These are phyloP conservation scores for Eufriesea mexicana DNA, from an alignment of 1,140 invertebrate species.

Conservation along the genomic window DNA sequence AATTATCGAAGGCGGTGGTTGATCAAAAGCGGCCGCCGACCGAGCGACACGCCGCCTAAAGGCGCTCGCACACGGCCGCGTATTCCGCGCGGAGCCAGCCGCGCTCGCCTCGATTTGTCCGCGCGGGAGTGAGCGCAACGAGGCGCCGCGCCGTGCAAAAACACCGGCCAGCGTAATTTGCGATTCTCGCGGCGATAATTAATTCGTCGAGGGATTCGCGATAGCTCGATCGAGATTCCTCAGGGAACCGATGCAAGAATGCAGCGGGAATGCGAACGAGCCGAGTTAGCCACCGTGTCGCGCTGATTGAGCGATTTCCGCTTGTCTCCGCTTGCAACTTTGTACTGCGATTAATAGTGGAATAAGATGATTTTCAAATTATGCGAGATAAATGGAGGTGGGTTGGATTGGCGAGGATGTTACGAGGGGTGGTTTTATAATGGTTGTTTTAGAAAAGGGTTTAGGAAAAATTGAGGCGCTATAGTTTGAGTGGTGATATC, in stretches of 20 bases:
- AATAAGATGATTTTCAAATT: not conserved
- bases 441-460: too few relatives aligned
- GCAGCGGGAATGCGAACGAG: conserved; percentile 26
- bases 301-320: not conserved
- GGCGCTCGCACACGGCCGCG: conserved; percentile 50
- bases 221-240: conserved; percentile 26
- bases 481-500: too few relatives aligned
- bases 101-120: conserved; percentile 42
- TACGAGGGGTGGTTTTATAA: too few relatives aligned
- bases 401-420: too few relatives aligned
- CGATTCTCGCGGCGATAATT: conserved; percentile 49
- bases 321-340: too few relatives aligned
- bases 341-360: too few relatives aligned
- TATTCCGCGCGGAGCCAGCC: not conserved
- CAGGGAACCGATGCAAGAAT: conserved; percentile 18
- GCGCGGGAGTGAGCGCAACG: conserved; percentile 26
- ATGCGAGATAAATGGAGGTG: too few relatives aligned
- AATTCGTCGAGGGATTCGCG: conserved; percentile 32
- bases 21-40: conserved; percentile 76
- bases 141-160: conserved; percentile 41
- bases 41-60: conserved; percentile 63
- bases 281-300: not conserved
- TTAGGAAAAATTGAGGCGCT: too few relatives aligned
- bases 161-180: conserved; percentile 39
- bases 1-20: conserved; percentile 75